phyloP scores from a whole-genome alignment of 2,797 vertebrate genomes.

The Valencia hispanica region DNA sequence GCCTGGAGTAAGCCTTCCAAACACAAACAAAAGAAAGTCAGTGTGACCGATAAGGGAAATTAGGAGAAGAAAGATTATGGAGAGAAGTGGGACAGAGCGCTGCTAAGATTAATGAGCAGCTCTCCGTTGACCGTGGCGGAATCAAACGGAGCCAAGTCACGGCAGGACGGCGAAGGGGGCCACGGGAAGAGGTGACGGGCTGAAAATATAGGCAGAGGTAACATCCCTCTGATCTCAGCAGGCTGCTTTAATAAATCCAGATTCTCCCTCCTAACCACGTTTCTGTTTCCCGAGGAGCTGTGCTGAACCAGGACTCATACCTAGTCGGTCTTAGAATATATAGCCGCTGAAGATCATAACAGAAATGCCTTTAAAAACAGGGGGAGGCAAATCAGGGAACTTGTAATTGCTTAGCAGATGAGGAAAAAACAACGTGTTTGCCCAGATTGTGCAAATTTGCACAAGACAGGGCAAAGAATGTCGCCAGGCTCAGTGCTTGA shows the following conservation, averaged over 20 bases:
- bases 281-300: conserved; percentile 2
- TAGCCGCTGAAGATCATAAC: conserved; percentile 35
- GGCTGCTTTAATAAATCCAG: conserved; percentile 38
- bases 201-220: conserved; percentile 56
- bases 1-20: conserved; percentile 76
- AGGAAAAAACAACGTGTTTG: conserved; percentile 28
- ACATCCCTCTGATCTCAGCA: conserved; percentile 56
- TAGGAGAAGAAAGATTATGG: conserved; percentile 72
- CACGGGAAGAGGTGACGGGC: conserved; percentile 61
- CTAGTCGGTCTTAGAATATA: not conserved
- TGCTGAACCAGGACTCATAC: not conserved
- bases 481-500: conserved; percentile 32
- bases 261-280: conserved; percentile 26
- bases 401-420: conserved; percentile 18
- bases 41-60: conserved; percentile 83
- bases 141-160: conserved; percentile 72
- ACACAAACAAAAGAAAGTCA: conserved; percentile 82
- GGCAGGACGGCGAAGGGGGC: conserved; percentile 64
- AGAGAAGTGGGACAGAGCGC: conserved; percentile 76
- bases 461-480: conserved; percentile 27
- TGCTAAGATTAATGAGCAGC: conserved; percentile 80
- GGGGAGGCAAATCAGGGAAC: conserved; percentile 23
- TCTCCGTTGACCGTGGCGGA: conserved; percentile 73
- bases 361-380: conserved; percentile 23
- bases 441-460: conserved; percentile 23